These are phyloP conservation scores for Lasioglossum zephyrum DNA, from an alignment of 2,888 invertebrate species.

Conservation along the genomic window DNA sequence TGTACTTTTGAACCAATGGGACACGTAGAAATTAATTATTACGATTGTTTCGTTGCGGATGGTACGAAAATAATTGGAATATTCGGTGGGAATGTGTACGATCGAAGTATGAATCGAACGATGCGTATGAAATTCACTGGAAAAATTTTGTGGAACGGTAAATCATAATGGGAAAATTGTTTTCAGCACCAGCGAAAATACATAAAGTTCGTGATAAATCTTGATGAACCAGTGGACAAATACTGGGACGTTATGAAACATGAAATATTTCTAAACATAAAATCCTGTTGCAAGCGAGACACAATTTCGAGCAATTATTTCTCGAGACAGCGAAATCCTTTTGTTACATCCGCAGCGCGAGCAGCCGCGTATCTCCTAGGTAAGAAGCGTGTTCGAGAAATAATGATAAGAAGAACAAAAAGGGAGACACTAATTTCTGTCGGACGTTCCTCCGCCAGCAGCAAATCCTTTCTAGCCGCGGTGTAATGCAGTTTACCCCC, in stretches of 20 bases:
- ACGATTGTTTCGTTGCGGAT: background rate
- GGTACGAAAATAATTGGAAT: background rate
- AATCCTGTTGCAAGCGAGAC: background rate
- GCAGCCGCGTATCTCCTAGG: background rate
- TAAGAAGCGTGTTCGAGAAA: background rate
- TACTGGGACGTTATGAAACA: background rate
- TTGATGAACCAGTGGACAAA: background rate
- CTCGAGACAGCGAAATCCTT: background rate
- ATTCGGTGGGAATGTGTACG: background rate
- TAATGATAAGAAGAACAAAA: background rate
- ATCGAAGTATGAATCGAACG: background rate
- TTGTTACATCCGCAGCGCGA: background rate
- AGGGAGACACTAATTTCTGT: slow-evolving; percentile 1
- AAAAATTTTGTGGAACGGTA: no score
- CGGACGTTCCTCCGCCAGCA: background rate
- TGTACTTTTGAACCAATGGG: background rate
- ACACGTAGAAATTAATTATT: background rate
- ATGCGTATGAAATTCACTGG: no score
- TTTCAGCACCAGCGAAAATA: no score
- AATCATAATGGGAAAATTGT: background rate
- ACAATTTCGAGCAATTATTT: background rate
- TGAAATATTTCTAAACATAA: background rate
- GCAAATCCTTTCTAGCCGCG: background rate
- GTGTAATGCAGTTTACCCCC: slow-evolving; percentile 38
- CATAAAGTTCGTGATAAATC: background rate